Percentiles rank a stretch among this genome's conserved stretches.
phyloP scores from a whole-genome alignment of 1,140 invertebrate species.

The Ips nitidus region DNA sequence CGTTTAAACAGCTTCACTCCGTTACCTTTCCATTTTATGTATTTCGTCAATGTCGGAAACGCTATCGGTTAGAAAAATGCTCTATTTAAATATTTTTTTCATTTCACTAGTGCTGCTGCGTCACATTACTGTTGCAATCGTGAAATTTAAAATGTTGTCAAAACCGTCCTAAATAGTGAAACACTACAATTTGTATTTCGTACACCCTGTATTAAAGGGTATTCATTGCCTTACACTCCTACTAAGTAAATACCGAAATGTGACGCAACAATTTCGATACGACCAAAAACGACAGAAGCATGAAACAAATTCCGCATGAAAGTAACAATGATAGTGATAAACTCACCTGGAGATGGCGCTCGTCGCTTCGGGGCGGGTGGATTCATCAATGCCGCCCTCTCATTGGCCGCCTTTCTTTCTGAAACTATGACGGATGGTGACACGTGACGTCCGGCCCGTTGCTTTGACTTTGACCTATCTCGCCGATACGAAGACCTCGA shows the following conservation, averaged over 20 bases:
- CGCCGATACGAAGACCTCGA: slow-evolving; percentile 10
- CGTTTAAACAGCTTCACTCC: neutral
- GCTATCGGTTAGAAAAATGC: neutral
- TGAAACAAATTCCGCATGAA: no score
- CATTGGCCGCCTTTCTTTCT: slow-evolving; percentile 59
- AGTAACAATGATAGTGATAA: neutral
- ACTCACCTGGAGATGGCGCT: slow-evolving; percentile 54
- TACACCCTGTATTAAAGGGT: no score
- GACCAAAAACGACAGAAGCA: no score
- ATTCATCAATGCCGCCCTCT: slow-evolving; percentile 67
- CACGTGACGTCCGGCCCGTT: slow-evolving; percentile 45
- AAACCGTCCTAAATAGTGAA: no score
- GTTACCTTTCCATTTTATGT: slow-evolving; percentile 27
- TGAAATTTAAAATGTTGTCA: no score
- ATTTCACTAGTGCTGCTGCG: no score
- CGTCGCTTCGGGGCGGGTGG: slow-evolving; percentile 63
- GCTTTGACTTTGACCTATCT: slow-evolving; percentile 54
- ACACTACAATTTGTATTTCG: no score
- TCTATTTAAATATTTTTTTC: no score
- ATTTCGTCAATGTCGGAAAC: slow-evolving; percentile 15
- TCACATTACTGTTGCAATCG: no score
- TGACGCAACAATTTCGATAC: no score
- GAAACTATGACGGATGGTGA: slow-evolving; percentile 63
- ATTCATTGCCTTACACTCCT: no score
- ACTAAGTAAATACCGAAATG: no score